Conservation (phyloP, 2,113 vertebrate species). For the human (Homo sapiens) region DNA sequence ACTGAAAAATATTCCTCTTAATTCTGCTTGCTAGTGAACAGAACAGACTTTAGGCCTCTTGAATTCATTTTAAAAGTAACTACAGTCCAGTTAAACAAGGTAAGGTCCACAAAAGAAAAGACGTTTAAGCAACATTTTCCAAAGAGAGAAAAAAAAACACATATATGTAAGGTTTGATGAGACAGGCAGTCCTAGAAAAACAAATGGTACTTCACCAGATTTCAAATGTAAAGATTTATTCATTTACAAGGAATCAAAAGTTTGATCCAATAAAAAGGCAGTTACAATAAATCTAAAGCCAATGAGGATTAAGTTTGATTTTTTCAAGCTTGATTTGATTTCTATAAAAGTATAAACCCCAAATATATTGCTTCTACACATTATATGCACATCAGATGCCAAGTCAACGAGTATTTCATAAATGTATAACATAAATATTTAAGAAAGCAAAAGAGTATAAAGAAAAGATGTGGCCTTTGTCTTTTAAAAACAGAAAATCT, state of each 20-base stretch:
- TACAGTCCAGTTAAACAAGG: neutral
- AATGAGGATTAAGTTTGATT: neutral
- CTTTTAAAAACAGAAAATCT: neutral
- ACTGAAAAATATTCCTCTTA: neutral
- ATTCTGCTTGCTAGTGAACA: neutral
- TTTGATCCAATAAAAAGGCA: neutral
- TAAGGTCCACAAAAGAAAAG: neutral
- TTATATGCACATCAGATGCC: neutral
- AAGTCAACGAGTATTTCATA: neutral
- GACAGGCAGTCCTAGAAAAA: neutral
- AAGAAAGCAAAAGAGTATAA: neutral
- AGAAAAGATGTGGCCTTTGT: neutral
- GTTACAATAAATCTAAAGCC: neutral
- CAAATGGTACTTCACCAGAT: neutral
- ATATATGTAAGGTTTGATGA: neutral
- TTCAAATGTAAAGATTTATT: neutral
- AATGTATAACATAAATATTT: neutral
- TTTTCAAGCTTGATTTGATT: constrained; percentile 36
- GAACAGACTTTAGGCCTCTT: neutral
- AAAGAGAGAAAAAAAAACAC: neutral
- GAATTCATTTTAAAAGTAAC: neutral
- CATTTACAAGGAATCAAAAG: neutral
- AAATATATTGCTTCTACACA: neutral
- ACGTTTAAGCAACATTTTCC: neutral
- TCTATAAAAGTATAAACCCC: neutral